These are phyloP conservation scores for Beroe forskalii DNA, from an alignment of 37 sponge, comb jelly and placozoan species.

Conservation along the genomic window DNA sequence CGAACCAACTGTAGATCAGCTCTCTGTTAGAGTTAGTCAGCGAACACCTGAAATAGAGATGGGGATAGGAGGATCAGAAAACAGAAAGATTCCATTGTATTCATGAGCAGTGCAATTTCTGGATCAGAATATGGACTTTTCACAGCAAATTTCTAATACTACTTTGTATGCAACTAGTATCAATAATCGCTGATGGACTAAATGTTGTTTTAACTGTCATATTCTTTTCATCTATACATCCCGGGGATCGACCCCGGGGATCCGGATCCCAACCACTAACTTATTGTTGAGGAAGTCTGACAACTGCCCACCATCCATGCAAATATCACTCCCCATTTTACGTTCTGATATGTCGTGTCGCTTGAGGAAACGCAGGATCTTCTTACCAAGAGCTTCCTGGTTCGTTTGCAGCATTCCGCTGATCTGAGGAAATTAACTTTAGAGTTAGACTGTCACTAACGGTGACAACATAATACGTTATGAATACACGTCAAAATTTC, in stretches of 20 bases:
- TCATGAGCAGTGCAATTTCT: too few relatives aligned
- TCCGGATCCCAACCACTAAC: too few relatives aligned
- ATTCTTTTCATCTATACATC: too few relatives aligned
- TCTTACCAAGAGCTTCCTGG: conserved; percentile 58
- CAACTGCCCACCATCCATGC: conserved; percentile 44
- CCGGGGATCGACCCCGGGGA: too few relatives aligned
- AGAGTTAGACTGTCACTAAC: neutral
- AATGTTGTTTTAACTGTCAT: too few relatives aligned
- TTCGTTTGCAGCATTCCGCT: conserved; percentile 31
- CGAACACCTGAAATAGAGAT: conserved; percentile 40
- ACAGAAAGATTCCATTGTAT: too few relatives aligned
- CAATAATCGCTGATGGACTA: too few relatives aligned
- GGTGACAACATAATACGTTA: neutral
- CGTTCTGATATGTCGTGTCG: conserved; percentile 40
- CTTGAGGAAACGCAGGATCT: conserved; percentile 54
- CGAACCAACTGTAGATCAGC: conserved; percentile 62
- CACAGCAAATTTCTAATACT: too few relatives aligned
- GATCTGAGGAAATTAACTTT: conserved; percentile 4
- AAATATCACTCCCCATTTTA: conserved; percentile 63
- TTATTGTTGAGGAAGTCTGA: conserved; percentile 51
- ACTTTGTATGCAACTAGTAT: too few relatives aligned
- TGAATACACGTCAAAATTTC: too few relatives aligned
- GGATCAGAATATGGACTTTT: too few relatives aligned
- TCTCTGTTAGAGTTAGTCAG: conserved; percentile 54
- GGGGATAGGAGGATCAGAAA: too few relatives aligned